These are phyloP conservation scores for Temnothorax curvispinosus DNA, from an alignment of 1,140 invertebrate species.

Conservation along the genomic window DNA sequence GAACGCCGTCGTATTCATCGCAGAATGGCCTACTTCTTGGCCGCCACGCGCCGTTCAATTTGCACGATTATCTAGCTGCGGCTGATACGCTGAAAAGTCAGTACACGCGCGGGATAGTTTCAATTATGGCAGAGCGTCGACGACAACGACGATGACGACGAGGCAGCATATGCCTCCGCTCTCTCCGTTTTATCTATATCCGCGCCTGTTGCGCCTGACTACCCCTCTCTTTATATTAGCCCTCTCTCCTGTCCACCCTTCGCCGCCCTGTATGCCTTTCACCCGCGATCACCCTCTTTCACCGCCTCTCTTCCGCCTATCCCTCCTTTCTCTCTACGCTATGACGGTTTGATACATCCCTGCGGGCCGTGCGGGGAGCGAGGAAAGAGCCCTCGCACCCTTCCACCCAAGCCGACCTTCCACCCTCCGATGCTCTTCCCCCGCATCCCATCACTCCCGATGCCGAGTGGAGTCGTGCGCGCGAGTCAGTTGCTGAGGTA, in stretches of 20 bases:
- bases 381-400: constrained; percentile 58
- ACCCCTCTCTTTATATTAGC: constrained; percentile 37
- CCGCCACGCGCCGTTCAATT: constrained; percentile 41
- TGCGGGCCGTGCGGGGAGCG: constrained; percentile 34
- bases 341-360: constrained; percentile 61
- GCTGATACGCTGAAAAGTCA: constrained; percentile 32
- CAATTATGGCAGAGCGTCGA: constrained; percentile 13
- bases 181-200: constrained; percentile 18
- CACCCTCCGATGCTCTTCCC: constrained; percentile 26
- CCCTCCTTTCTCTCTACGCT: neutral
- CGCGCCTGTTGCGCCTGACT: constrained; percentile 35
- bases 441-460: neutral
- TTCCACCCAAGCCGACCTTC: constrained; percentile 48
- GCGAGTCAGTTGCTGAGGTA: constrained; percentile 60
- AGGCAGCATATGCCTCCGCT: constrained; percentile 3
- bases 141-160: neutral
- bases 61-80: constrained; percentile 48
- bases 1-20: neutral
- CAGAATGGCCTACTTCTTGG: constrained; percentile 28
- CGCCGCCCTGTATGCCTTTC: neutral
- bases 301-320: neutral
- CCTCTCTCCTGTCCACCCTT: neutral
- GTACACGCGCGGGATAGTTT: constrained; percentile 34
- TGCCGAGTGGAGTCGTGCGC: constrained; percentile 43
- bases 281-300: constrained; percentile 2